A percentile compares a stretch with the other conserved stretches of the same genome.
phyloP scores from a whole-genome alignment of 2,888 invertebrate species.

The Drosophila colorata region DNA sequence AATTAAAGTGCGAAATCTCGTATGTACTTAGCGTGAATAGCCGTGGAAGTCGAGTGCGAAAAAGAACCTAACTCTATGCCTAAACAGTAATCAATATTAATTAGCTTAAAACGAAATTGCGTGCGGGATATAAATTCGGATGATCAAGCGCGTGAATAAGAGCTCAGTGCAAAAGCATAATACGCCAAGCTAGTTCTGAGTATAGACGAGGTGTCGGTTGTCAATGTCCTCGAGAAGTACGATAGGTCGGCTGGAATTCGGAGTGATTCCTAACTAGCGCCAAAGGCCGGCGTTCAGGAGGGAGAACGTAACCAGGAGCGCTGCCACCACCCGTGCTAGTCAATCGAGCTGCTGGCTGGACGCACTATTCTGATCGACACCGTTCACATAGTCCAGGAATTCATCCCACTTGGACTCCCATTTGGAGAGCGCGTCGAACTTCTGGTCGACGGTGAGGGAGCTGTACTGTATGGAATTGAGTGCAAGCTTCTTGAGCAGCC shows the following conservation, averaged over 20 bases:
- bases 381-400: conserved; percentile 85
- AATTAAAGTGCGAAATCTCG: conserved; percentile 29
- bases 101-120: conserved; percentile 53
- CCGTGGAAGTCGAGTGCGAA: conserved; percentile 19
- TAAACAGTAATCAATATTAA: conserved; percentile 65
- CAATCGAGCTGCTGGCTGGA: conserved; percentile 70
- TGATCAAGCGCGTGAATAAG: conserved; percentile 24
- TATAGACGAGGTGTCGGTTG: neutral
- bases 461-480: conserved; percentile 91
- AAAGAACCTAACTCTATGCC: conserved; percentile 33
- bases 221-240: neutral
- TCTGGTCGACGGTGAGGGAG: conserved; percentile 86
- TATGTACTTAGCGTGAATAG: conserved; percentile 26
- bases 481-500: conserved; percentile 90
- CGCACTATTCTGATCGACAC: conserved; percentile 24
- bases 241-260: conserved; percentile 7
- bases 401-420: conserved; percentile 88
- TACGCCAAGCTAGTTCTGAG: conserved; percentile 24
- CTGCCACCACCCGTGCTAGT: conserved; percentile 81
- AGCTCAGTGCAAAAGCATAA: neutral
- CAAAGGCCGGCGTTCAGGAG: conserved; percentile 38
- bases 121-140: conserved; percentile 21
- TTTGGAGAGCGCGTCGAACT: conserved; percentile 85
- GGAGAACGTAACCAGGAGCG: conserved; percentile 47
- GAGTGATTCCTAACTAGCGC: conserved; percentile 51